Evolutionary conservation across 2,113 vertebrate genomes (phyloP), one percentile per base, ranked within the genome.

Genomic region (Mesoclemmys tuberculata): DNA sequence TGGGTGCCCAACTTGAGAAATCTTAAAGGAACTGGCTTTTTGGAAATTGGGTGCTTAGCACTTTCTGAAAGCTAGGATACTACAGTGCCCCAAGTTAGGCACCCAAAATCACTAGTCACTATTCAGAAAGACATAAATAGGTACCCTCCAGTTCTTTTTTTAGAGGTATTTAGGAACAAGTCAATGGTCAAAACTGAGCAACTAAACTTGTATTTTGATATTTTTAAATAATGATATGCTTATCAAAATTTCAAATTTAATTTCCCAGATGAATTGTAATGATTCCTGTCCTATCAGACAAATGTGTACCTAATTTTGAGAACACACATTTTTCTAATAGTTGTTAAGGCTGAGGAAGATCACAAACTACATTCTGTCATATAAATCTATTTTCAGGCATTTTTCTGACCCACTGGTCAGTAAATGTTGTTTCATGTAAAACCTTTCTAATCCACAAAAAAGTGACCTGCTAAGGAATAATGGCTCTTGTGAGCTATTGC

Each of bases 1-100:
- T 0, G 49, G 38, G 31, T 10, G 38, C 21, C n/a, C 12, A 82
- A 56, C n/a, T 5, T 0, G 0, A 41, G 64, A 52, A 83, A 13
- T 4, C 55, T 3, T 2, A 4, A 48, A 64, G 61, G n/a, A 14
- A 3, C 16, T 87, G 10, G 0, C 0, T 16, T 91, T 83, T 82
- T 8, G 80, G 56, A 80, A 87, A 52, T 26, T 4, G 12, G 61
- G 18, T 54, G 11, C 10, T 2, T 38, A 31, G 4, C 2, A 26
- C 6, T 84, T 89, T 44, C 41, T 84, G 61, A 58, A 90, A 51
- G 27, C 24, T 78, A 64, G 48, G 3, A 5, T 78, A 52, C 27
- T 1, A 2, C 41, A 1, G 93, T 90, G 27, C 87, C 12, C 22
- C 12, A 31, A 7, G 12, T 24, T 85, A 49, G 6, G 5, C 18